phyloP scores from a whole-genome alignment of 2,888 invertebrate species.

The Myopa tessellatipennis region DNA sequence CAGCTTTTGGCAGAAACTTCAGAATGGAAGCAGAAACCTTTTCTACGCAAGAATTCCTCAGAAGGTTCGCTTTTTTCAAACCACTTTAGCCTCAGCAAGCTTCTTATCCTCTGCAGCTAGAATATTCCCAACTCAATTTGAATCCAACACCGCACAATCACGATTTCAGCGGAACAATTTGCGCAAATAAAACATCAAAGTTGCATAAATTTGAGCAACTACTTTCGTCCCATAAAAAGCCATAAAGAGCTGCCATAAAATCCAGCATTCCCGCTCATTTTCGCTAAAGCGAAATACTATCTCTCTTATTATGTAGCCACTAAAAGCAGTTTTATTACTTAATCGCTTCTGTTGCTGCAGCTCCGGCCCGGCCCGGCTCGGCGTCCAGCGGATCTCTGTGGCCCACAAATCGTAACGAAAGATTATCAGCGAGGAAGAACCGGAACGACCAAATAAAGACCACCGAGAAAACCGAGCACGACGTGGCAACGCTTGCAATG shows the following conservation, averaged over 20 bases:
- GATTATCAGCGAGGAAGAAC: neutral
- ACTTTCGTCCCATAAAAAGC: constrained; percentile 9
- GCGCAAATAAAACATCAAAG: neutral
- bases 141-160: no score
- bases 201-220: constrained; percentile 17
- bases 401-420: constrained; percentile 22
- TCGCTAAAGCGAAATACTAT: constrained; percentile 61
- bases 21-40: no score
- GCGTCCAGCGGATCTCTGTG: constrained; percentile 7
- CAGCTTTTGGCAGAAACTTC: no score
- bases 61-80: neutral
- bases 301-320: constrained; percentile 49
- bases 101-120: no score
- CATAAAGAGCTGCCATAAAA: constrained; percentile 13
- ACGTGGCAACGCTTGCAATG: no score
- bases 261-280: constrained; percentile 30
- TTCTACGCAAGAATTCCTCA: neutral
- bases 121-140: no score
- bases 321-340: constrained; percentile 44
- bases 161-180: neutral
- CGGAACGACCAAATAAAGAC: neutral
- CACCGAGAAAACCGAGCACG: neutral
- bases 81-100: no score
- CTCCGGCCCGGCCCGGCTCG: neutral
- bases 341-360: constrained; percentile 27